A percentile compares a stretch with the other conserved stretches of the same genome.
Conservation (phyloP, 2,888 invertebrate species). For the Drosophila longiperda region DNA sequence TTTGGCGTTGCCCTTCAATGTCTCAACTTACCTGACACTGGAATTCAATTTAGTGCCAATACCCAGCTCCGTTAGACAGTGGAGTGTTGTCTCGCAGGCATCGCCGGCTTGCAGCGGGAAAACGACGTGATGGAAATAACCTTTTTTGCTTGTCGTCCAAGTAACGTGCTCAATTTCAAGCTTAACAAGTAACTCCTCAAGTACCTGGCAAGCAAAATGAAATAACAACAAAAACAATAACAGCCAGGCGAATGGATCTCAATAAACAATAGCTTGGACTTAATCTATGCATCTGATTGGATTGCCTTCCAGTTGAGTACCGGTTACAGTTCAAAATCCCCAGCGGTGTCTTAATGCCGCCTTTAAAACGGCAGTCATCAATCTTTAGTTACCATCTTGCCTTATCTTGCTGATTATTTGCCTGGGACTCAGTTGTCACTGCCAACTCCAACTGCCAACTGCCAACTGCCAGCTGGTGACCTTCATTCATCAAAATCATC, state of each 20-base stretch:
- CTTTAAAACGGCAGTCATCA: constrained; percentile 39
- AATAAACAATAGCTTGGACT: constrained; percentile 29
- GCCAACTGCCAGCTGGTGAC: constrained; percentile 18
- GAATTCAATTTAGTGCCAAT: constrained; percentile 90
- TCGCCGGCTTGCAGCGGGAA: constrained; percentile 90
- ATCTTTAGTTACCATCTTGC: constrained; percentile 35
- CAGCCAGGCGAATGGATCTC: constrained; percentile 8
- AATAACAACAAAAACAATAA: constrained; percentile 19
- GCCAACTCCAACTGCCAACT: background rate
- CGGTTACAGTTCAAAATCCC: background rate
- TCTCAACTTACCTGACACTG: constrained; percentile 88
- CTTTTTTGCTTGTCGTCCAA: constrained; percentile 89
- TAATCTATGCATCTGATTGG: constrained; percentile 56
- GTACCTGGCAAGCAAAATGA: constrained; percentile 85
- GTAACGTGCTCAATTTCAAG: constrained; percentile 89
- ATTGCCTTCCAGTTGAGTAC: background rate
- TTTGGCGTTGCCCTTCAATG: constrained; percentile 53
- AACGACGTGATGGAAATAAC: constrained; percentile 89
- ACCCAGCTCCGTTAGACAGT: constrained; percentile 90
- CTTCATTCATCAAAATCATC: constrained; percentile 74
- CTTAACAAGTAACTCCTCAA: constrained; percentile 89
- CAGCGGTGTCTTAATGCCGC: background rate
- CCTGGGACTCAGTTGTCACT: constrained; percentile 18
- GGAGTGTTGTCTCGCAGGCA: constrained; percentile 90
- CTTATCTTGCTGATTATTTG: constrained; percentile 39